Percentiles rank a stretch among this genome's conserved stretches.
Conservation (phyloP, 2,113 vertebrate species). For the Cryptotis parvus region DNA sequence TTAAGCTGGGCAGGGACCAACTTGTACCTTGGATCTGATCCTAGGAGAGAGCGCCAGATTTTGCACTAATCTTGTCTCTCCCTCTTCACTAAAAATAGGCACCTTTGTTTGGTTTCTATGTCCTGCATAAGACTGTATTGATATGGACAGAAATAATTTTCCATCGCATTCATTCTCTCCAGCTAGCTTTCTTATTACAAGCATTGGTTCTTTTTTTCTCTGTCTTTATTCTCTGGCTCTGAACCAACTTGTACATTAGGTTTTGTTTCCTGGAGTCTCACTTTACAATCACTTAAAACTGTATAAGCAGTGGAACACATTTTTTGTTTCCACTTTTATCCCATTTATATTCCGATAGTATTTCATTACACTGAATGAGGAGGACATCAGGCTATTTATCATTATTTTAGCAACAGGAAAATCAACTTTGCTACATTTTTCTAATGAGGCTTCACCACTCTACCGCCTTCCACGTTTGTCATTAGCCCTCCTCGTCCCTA, state of each 20-base stretch:
- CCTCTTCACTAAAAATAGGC: conserved; percentile 77
- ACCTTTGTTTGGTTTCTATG: conserved; percentile 9
- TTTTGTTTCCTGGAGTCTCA: conserved; percentile 32
- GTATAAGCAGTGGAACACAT: neutral
- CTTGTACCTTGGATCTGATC: conserved; percentile 67
- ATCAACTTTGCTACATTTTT: conserved; percentile 6
- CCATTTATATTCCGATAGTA: neutral
- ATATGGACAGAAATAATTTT: conserved; percentile 70
- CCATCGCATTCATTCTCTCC: conserved; percentile 54
- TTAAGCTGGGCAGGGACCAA: neutral
- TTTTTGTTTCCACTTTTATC: conserved; percentile 14
- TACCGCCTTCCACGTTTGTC: neutral
- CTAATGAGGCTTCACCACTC: neutral
- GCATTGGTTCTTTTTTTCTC: neutral
- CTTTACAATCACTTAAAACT: neutral
- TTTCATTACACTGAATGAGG: neutral
- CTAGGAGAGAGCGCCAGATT: conserved; percentile 63
- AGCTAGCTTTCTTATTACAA: conserved; percentile 33
- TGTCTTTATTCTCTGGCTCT: conserved; percentile 49
- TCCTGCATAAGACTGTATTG: conserved; percentile 54
- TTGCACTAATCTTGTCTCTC: conserved; percentile 56
- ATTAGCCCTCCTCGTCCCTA: neutral
- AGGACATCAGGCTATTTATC: neutral
- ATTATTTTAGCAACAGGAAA: neutral
- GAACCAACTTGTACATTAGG: neutral